Evolutionary conservation across 1,140 invertebrate species (phyloP).

Genomic region (Brachionus asplanchnoidis): DNA sequence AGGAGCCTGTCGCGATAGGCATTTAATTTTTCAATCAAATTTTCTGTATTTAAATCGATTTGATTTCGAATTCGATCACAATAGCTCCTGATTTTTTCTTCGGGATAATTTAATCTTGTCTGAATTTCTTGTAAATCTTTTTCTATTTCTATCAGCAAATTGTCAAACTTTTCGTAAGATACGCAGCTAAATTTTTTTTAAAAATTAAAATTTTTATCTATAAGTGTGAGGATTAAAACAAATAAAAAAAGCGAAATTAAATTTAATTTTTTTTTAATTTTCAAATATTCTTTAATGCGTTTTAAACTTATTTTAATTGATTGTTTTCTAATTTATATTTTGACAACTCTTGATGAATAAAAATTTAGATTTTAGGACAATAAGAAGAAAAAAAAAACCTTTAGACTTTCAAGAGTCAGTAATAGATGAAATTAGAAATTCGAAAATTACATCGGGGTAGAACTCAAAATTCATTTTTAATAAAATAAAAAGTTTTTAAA

Average conservation of each 20-base stretch:
- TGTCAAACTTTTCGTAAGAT: not conserved
- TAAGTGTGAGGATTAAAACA: too few species aligned
- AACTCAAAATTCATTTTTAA: too few species aligned
- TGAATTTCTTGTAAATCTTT: constrained; percentile 16
- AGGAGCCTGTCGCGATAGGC: not conserved
- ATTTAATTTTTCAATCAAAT: constrained; percentile 16
- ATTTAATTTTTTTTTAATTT: too few species aligned
- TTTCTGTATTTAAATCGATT: constrained; percentile 32
- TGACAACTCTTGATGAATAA: too few species aligned
- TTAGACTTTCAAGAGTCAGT: too few species aligned
- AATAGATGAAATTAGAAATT: too few species aligned
- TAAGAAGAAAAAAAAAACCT: not conserved
- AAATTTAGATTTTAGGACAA: not conserved
- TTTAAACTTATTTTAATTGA: too few species aligned
- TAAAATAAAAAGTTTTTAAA: too few species aligned
- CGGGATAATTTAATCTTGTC: not conserved
- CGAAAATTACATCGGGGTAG: too few species aligned
- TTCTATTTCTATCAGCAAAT: constrained; percentile 7
- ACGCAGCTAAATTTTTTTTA: not conserved
- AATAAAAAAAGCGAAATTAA: not conserved
- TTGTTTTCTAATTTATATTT: not conserved
- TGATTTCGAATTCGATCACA: constrained; percentile 24
- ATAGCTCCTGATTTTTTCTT: not conserved
- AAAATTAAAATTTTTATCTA: not conserved
- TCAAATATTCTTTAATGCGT: too few species aligned